A percentile compares a stretch with the other conserved stretches of the same genome.
phyloP scores from a whole-genome alignment of 37 sponge, comb jelly and placozoan genomes.

The Chondrilla cf. caribensis region DNA sequence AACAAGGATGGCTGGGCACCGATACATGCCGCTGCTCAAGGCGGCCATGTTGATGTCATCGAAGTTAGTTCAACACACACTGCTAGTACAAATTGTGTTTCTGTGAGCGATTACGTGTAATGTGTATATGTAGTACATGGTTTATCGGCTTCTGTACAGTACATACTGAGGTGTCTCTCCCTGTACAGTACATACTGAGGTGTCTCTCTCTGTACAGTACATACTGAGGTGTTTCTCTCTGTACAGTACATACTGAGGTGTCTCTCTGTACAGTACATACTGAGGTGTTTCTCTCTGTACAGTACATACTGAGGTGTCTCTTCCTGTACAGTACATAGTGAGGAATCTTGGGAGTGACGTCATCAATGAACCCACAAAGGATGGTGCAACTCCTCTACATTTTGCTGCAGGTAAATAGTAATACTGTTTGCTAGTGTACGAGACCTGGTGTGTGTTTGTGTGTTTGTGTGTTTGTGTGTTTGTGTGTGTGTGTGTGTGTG shows the following conservation, averaged over 20 bases:
- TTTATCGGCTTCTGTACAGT: slow-evolving; percentile 22
- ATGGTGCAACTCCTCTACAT: slow-evolving; percentile 80
- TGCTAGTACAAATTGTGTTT: neutral
- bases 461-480: no score
- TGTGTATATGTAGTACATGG: neutral
- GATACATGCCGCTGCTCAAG: slow-evolving; percentile 78
- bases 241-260: slow-evolving; percentile 56
- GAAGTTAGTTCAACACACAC: slow-evolving; percentile 20
- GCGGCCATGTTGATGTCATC: slow-evolving; percentile 71
- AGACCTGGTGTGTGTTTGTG: neutral
- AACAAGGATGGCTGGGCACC: slow-evolving; percentile 65
- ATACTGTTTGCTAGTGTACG: no score
- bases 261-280: slow-evolving; percentile 51
- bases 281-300: slow-evolving; percentile 11
- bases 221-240: slow-evolving; percentile 41
- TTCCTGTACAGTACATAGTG: slow-evolving; percentile 55
- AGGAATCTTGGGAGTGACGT: slow-evolving; percentile 37
- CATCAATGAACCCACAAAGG: slow-evolving; percentile 51
- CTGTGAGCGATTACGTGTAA: neutral
- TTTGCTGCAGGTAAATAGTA: slow-evolving; percentile 68
- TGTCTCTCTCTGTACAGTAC: slow-evolving; percentile 61
- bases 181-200: no score
- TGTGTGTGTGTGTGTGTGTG: no score
- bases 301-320: slow-evolving; percentile 52
- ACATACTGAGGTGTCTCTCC: slow-evolving; percentile 35